A percentile compares a stretch with the other conserved stretches of the same genome.
Evolutionary conservation across 1,140 invertebrate species (phyloP).

Genomic region (Caenorhabditis latens): DNA sequence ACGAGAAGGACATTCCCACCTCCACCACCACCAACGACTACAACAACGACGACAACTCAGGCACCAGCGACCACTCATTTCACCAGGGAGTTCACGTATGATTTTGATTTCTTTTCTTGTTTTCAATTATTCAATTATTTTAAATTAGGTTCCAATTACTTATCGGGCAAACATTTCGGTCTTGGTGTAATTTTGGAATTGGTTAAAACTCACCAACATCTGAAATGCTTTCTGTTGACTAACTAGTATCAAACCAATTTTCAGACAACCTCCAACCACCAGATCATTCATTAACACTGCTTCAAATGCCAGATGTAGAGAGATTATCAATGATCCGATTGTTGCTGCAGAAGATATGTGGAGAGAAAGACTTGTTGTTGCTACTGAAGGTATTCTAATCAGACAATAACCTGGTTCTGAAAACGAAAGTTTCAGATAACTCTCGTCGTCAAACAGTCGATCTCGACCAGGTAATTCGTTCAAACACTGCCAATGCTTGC

Average conservation of each 20-base stretch:
- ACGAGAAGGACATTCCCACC: slow-evolving; percentile 32
- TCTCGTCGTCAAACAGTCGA: slow-evolving; percentile 70
- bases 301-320: slow-evolving; percentile 69
- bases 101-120: background rate
- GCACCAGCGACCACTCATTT: slow-evolving; percentile 59
- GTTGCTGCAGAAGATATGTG: slow-evolving; percentile 72
- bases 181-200: too few species aligned
- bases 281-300: slow-evolving; percentile 56
- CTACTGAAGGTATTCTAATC: slow-evolving; percentile 70
- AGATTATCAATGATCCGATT: slow-evolving; percentile 74
- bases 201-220: too few species aligned
- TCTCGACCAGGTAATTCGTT: slow-evolving; percentile 73
- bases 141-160: background rate
- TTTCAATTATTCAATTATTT: background rate
- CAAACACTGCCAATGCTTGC: slow-evolving; percentile 77
- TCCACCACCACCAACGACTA: slow-evolving; percentile 38
- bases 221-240: background rate
- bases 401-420: background rate
- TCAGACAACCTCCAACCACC: slow-evolving; percentile 53
- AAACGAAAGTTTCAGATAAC: slow-evolving; percentile 65
- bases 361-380: slow-evolving; percentile 71
- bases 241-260: background rate
- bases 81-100: slow-evolving; percentile 43
- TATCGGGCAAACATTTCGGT: background rate
- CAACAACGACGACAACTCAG: slow-evolving; percentile 35